These are phyloP conservation scores for Tetropium fuscum DNA, from an alignment of 2,888 invertebrate genomes.

Conservation along the genomic window DNA sequence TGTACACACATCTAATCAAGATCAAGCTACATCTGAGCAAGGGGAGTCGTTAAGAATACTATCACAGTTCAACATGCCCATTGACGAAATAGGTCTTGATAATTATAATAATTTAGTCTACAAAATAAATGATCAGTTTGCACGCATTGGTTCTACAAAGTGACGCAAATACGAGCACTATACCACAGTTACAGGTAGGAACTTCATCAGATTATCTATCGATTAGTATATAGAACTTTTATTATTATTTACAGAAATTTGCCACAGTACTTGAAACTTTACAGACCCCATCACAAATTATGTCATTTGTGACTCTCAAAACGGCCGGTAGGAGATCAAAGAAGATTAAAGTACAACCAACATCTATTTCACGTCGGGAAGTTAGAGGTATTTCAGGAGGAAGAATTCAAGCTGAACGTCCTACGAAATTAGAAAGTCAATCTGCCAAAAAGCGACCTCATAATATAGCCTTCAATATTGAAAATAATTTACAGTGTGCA, in stretches of 20 bases:
- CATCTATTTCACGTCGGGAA: background rate
- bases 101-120: background rate
- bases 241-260: background rate
- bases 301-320: background rate
- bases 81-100: background rate
- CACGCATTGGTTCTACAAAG: background rate
- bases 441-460: background rate
- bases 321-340: background rate
- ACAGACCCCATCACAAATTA: slow-evolving; percentile 1
- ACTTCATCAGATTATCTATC: background rate
- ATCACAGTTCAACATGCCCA: background rate
- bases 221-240: background rate
- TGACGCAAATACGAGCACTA: slow-evolving; percentile 2
- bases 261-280: background rate
- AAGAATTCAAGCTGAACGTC: background rate
- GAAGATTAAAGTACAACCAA: background rate
- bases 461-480: background rate
- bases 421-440: background rate
- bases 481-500: background rate
- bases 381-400: background rate
- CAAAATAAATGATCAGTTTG: slow-evolving; percentile 2
- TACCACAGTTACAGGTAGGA: background rate
- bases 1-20: background rate
- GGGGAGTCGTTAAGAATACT: background rate
- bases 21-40: background rate